phyloP scores from a whole-genome alignment of 2,113 vertebrate genomes.

The Mormoops blainvillei region DNA sequence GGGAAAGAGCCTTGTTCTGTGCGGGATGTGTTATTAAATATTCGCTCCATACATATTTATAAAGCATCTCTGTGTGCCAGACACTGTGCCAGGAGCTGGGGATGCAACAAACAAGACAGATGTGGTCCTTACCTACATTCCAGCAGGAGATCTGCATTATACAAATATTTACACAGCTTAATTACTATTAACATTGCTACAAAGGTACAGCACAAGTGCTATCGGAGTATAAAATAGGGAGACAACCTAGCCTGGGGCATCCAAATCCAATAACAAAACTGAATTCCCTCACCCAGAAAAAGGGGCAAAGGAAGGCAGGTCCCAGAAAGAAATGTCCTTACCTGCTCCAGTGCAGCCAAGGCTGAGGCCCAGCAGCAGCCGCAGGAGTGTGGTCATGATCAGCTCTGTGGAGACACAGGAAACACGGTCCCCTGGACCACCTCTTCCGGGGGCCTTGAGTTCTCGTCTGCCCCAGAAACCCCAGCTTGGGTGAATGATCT shows the following conservation, averaged over 20 bases:
- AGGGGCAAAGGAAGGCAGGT: background rate
- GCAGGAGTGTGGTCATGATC: conserved; percentile 45
- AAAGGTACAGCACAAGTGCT: background rate
- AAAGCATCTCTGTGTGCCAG: background rate
- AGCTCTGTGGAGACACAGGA: background rate
- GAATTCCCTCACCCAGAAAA: background rate
- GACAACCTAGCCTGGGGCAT: background rate
- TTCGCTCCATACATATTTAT: no score
- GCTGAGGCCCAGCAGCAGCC: conserved; percentile 51
- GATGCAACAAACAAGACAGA: background rate
- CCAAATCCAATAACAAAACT: background rate
- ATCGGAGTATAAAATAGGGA: background rate
- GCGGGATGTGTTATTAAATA: background rate
- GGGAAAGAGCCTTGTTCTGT: background rate
- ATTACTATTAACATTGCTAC: background rate
- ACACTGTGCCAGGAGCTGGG: background rate
- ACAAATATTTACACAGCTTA: background rate
- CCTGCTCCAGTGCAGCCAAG: conserved; percentile 47
- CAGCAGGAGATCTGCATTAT: background rate
- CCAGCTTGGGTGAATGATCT: background rate
- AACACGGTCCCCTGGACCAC: background rate
- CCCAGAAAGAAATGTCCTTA: conserved; percentile 15
- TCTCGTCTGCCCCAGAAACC: background rate
- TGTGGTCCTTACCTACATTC: background rate
- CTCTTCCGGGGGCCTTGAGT: background rate